Percentiles rank a stretch among this genome's conserved stretches.
These are phyloP conservation scores for Hedya salicella DNA, from an alignment of 2,888 invertebrate species.

Conservation along the genomic window DNA sequence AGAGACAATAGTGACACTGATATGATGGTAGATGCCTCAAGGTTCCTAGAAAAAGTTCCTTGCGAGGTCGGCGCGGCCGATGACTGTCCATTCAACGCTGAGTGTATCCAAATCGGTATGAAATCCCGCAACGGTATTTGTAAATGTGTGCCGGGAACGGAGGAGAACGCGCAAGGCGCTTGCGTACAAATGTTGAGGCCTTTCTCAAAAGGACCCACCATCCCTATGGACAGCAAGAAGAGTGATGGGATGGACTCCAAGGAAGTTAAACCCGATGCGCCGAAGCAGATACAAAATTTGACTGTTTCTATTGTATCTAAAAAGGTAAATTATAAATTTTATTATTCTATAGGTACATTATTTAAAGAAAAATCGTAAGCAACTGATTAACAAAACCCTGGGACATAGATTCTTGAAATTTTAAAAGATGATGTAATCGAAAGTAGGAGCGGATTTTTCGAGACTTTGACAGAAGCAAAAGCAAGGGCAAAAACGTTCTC, in stretches of 20 bases:
- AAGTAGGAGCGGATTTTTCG: too few relatives aligned
- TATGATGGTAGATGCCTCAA: constrained; percentile 80
- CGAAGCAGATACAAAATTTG: constrained; percentile 86
- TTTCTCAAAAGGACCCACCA: constrained; percentile 74
- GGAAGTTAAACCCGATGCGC: constrained; percentile 68
- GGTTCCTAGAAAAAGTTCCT: constrained; percentile 78
- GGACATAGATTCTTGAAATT: too few relatives aligned
- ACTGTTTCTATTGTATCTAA: constrained; percentile 91
- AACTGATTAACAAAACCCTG: too few relatives aligned
- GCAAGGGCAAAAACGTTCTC: too few relatives aligned
- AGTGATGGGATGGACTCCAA: constrained; percentile 59
- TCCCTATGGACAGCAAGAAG: constrained; percentile 68
- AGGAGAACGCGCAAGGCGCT: constrained; percentile 70
- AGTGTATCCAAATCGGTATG: constrained; percentile 84
- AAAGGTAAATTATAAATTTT: constrained; percentile 80
- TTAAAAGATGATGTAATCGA: too few relatives aligned
- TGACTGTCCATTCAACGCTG: constrained; percentile 88
- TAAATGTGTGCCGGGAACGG: constrained; percentile 88
- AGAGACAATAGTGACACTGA: constrained; percentile 72
- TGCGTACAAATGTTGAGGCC: constrained; percentile 69
- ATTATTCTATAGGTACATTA: too few relatives aligned
- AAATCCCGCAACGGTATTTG: constrained; percentile 89
- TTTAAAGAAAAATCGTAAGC: too few relatives aligned
- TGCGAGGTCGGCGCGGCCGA: constrained; percentile 86
- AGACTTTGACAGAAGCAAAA: too few relatives aligned